Conservation (phyloP, 2,113 vertebrate species). For the Paradoxurus hermaphroditus region DNA sequence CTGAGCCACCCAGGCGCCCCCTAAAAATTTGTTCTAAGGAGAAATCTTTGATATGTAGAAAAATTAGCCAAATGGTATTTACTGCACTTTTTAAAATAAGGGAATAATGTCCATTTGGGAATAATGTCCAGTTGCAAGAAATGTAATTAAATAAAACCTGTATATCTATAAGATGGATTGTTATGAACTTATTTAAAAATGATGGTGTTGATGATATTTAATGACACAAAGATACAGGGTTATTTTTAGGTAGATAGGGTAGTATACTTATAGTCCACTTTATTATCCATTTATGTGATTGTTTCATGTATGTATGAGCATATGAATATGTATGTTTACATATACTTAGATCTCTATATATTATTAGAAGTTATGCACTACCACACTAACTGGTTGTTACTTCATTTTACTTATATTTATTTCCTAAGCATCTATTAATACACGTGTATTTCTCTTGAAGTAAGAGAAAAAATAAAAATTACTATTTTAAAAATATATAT, state of each 20-base stretch:
- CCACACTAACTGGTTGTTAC: neutral
- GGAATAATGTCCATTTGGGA: neutral
- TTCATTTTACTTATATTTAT: neutral
- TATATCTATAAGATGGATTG: neutral
- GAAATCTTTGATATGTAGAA: neutral
- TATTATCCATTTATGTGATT: neutral
- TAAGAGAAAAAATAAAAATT: neutral
- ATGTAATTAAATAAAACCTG: neutral
- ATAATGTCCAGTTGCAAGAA: neutral
- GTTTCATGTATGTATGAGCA: neutral
- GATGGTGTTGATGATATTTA: neutral
- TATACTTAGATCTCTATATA: neutral
- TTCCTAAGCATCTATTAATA: neutral
- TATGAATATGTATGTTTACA: neutral
- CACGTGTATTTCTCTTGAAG: neutral
- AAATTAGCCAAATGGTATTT: neutral
- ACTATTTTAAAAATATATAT: neutral
- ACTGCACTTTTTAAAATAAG: neutral
- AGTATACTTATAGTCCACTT: neutral
- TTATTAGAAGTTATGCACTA: neutral
- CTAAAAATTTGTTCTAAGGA: neutral
- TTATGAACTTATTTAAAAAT: neutral
- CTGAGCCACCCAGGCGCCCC: too few relatives aligned
- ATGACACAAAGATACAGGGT: neutral
- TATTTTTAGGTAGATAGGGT: neutral